Evolutionary conservation across 2,888 invertebrate species (phyloP), one percentile per base, ranked within the genome.

Genomic region (Callinectes sapidus): DNA sequence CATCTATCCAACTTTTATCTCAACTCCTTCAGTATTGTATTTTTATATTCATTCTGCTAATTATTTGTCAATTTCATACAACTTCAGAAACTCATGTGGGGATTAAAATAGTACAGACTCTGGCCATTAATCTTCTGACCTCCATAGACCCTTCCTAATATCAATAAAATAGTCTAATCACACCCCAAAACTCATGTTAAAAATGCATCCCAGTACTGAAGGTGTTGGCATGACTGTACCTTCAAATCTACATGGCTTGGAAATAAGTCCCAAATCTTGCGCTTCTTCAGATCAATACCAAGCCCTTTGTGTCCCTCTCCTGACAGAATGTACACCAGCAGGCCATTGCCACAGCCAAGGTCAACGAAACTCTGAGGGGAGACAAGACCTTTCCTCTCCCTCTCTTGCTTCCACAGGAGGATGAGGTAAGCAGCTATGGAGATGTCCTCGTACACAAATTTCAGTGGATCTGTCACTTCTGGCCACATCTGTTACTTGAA

Each of bases 291-390:
- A 96, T 99, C 99, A 95, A 98, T 96, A 1, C 99, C 99, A 94
- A 97, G 96, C 23, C 98, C 98, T 14, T 96, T 95, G 96, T 97
- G 97, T n/a, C 98, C 98, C 96, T 99, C 98, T 95, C 97, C 96
- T 87, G 97, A 97, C 23, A 99, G 96, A 95, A 99, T 97, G 95
- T 98, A 97, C 1, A 98, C 98, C 14, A 99, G 96, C 48, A 99
- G 96, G 23, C 99, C 99, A 96, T 99, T 99, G 0, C 99, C 99
- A 96, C 99, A 99, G 0, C 99, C 99, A 91, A 99, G 96, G 96
- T 99, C 99, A 0, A 99, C 97, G 96, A 99, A 99, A 3, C 96
- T 96, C 95, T 97, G 97, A 93, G 95, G 95, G 87, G 95, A 95
- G 6, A 95, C 94, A 14, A 95, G 92, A 86, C 96, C 96, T 54